Percentiles rank a stretch among this genome's conserved stretches.
These are phyloP conservation scores for Papilio polytes DNA, from an alignment of 1,140 invertebrate species.

Conservation along the genomic window DNA sequence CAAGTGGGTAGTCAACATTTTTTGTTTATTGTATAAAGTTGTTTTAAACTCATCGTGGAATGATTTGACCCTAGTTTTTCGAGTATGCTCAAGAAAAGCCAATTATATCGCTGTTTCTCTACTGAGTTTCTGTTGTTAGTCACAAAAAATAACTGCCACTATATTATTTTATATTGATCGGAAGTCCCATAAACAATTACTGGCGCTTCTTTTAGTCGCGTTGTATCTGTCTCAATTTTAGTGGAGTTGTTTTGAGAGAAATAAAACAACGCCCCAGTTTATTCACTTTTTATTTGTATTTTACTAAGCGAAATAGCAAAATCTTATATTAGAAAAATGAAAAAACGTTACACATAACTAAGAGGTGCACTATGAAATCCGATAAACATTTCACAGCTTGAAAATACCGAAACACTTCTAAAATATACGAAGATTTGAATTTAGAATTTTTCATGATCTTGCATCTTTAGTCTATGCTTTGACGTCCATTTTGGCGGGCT, in stretches of 20 bases:
- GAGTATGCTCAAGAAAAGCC: too few species aligned
- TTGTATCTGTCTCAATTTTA: neutral
- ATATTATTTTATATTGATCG: too few species aligned
- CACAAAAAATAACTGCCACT: too few species aligned
- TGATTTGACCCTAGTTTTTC: too few species aligned
- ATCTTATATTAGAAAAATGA: neutral
- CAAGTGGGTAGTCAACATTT: too few species aligned
- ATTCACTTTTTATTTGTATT: neutral
- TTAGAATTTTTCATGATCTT: constrained; percentile 1
- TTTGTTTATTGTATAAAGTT: too few species aligned
- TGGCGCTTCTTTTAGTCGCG: neutral
- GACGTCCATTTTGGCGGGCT: neutral
- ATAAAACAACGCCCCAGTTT: neutral
- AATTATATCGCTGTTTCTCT: too few species aligned
- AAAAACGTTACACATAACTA: neutral
- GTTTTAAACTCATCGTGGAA: too few species aligned
- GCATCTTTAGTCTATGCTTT: neutral
- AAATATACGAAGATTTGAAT: neutral
- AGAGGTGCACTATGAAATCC: neutral
- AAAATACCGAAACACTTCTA: neutral
- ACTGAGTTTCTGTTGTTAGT: too few species aligned
- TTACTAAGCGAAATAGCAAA: neutral
- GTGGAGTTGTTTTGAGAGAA: neutral
- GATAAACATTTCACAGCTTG: neutral
- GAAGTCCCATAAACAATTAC: too few species aligned